Base-by-base conservation (phyloP, 2,888 invertebrate species). In the Diaphora mendica region DNA sequence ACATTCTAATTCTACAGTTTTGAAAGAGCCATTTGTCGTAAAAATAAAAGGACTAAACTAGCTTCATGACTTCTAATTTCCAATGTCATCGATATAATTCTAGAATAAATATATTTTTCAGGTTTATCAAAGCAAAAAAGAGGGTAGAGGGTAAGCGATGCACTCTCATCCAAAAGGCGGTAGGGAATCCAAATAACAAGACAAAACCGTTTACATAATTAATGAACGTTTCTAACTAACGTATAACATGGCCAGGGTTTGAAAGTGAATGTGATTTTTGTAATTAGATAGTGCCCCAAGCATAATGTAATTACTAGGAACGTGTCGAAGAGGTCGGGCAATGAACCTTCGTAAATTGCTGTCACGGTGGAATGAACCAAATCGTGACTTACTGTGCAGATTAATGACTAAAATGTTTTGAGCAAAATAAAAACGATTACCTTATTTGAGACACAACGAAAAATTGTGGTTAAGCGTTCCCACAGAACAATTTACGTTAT, bases 321-420 rank as follows among this genome's bases (percentile, higher is more conserved):
- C 62, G 62, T 62, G 62, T 62, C 30, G 7, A 62, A 62, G 62
- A 62, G 15, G 5, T 62, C 62, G 62, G 26, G 62, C 62, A 44
- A 66, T 66, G 26, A 42, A 39, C 42, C 42, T 42, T 39, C 66
- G 26, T 33, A 17, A 39, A 42, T 39, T 15, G 42, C 23, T n/a
- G 66, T 35, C 66, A 66, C 66, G 42, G 42, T 67, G 15, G 30
- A 44, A n/a, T 44, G 15, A 67, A 67, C 66, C 26, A 8, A 26
- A 42, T 67, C n/a, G 66, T 67, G 39, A 62, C 62, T 62, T 62
- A 30, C 62, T 62, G 62, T 62, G 62, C 17, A 15, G 30, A 17
- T 26, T 30, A 30, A n/a, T 13, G 13, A 17, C 42, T 30, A 17
- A 30, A 17, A 11, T 13, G 26, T 30, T 62, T 62, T 62, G 30